A percentile compares a stretch with the other conserved stretches of the same genome.
Evolutionary conservation across 2,113 vertebrate genomes (phyloP).

Genomic region (Periophthalmodon schlosseri): DNA sequence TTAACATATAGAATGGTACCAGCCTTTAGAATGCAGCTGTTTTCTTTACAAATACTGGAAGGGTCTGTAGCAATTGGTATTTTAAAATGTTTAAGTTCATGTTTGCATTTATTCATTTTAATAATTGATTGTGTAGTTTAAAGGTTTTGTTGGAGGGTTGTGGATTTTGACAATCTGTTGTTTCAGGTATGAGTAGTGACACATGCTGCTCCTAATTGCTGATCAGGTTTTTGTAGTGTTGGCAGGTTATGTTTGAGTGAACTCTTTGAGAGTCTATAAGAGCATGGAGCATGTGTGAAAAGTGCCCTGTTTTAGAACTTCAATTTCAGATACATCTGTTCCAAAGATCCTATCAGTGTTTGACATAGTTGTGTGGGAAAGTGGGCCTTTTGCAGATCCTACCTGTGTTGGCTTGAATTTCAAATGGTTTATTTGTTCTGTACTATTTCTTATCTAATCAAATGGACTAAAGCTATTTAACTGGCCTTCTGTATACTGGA

Average conservation of each 20-base stretch:
- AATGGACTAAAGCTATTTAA: no score
- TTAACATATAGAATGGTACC: no score
- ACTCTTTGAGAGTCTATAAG: not conserved
- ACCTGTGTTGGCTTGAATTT: no score
- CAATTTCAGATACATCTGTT: slow-evolving; percentile 6
- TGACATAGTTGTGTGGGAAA: slow-evolving; percentile 23
- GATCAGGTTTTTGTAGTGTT: not conserved
- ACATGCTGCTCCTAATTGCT: not conserved
- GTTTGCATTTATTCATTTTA: no score
- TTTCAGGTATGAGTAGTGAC: not conserved
- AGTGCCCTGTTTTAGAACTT: not conserved
- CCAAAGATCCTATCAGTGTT: slow-evolving; percentile 2
- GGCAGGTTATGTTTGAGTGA: not conserved
- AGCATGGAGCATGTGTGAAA: slow-evolving; percentile 1
- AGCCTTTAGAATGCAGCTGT: no score
- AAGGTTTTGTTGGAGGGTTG: no score
- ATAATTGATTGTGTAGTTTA: no score
- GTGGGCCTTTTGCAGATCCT: slow-evolving; percentile 31
- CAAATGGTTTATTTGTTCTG: not conserved
- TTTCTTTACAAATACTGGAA: no score
- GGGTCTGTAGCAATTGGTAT: no score
- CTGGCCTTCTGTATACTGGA: no score
- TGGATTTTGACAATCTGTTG: not conserved
- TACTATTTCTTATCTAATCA: not conserved
- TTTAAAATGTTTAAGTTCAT: no score